A percentile compares a stretch with the other conserved stretches of the same genome.
phyloP scores from a whole-genome alignment of 1,140 invertebrate genomes.

The Mycetomoellerius zeteki region DNA sequence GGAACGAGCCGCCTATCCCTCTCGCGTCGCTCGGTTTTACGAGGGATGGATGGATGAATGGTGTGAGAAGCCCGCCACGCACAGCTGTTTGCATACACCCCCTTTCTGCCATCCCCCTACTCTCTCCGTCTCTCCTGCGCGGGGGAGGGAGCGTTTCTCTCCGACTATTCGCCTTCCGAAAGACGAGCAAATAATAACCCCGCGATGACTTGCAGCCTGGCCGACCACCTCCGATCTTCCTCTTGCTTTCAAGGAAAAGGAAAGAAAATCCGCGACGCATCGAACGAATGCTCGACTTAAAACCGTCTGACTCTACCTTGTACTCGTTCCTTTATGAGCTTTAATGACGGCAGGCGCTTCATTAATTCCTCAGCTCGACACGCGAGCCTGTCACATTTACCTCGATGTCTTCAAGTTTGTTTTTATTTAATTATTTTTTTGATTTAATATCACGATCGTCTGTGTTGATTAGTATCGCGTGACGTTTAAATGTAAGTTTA shows the following conservation, averaged over 20 bases:
- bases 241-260: conserved; percentile 2
- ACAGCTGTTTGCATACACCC: conserved; percentile 84
- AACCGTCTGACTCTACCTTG: conserved; percentile 29
- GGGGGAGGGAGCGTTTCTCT: neutral
- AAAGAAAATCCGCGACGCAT: conserved; percentile 30
- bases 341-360: conserved; percentile 40
- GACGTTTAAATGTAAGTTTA: conserved; percentile 22
- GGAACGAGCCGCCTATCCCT: conserved; percentile 71
- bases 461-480: conserved; percentile 43
- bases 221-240: conserved; percentile 46
- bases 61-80: conserved; percentile 79
- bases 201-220: conserved; percentile 74
- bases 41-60: conserved; percentile 69
- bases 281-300: conserved; percentile 56
- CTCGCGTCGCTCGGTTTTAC: conserved; percentile 68
- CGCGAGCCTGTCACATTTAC: conserved; percentile 43
- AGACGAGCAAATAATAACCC: conserved; percentile 81
- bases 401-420: conserved; percentile 33
- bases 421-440: conserved; percentile 50
- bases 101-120: neutral
- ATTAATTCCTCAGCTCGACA: conserved; percentile 51
- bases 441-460: conserved; percentile 44
- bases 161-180: conserved; percentile 59
- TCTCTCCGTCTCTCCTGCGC: neutral
- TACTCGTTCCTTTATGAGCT: conserved; percentile 8